A percentile compares a stretch with the other conserved stretches of the same genome.
These are phyloP conservation scores for Plestiodon gilberti DNA, from an alignment of 2,113 vertebrate species.

Conservation along the genomic window DNA sequence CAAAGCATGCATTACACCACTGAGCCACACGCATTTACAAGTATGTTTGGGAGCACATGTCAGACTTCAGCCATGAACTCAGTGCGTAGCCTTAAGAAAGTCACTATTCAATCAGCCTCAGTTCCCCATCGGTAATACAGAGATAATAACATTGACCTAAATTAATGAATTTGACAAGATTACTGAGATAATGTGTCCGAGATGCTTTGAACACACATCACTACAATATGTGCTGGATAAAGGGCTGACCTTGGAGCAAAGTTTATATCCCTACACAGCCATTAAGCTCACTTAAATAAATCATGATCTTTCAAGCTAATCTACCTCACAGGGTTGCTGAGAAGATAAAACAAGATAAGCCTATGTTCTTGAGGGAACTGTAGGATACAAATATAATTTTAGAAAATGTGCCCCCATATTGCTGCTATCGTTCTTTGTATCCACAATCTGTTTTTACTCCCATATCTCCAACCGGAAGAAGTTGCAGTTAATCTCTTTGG, in stretches of 20 bases:
- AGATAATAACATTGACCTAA: too few species aligned
- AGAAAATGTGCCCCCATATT: background rate
- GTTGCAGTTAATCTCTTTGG: background rate
- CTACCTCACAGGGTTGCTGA: background rate
- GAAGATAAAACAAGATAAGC: background rate
- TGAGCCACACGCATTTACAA: too few species aligned
- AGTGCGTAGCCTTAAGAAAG: background rate
- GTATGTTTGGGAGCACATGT: background rate
- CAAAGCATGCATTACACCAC: too few species aligned
- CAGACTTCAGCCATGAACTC: background rate
- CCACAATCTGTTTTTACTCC: background rate
- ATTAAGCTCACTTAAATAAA: background rate
- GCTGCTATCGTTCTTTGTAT: background rate
- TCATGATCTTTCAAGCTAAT: background rate
- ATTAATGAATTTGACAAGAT: too few species aligned
- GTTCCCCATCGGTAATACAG: background rate
- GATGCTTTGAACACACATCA: background rate
- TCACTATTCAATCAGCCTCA: background rate
- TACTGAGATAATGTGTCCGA: background rate
- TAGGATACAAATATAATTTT: too few species aligned
- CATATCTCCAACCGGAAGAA: background rate
- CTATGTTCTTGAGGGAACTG: too few species aligned
- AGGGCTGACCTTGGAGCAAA: background rate
- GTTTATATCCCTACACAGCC: background rate
- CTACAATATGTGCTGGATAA: background rate